These are phyloP conservation scores for Grus americana DNA, from an alignment of 2,113 vertebrate species.

Conservation along the genomic window DNA sequence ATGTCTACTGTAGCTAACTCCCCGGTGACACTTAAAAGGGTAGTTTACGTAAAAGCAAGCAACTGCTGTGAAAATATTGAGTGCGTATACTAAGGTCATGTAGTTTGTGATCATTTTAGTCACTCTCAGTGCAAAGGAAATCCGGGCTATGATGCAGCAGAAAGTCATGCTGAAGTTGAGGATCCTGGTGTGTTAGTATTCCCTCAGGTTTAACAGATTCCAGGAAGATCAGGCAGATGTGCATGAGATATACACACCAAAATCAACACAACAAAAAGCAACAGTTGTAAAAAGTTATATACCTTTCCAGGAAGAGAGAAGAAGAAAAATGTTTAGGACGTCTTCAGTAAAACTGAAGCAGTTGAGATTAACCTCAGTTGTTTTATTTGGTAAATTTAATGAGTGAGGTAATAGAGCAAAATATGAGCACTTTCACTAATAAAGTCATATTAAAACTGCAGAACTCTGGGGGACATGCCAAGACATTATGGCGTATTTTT, in stretches of 20 bases:
- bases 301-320: neutral
- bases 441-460: neutral
- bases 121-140: neutral
- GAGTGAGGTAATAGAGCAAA: neutral
- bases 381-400: neutral
- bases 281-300: neutral
- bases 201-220: constrained; percentile 8
- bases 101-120: neutral
- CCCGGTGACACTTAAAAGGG: neutral
- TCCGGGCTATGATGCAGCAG: neutral
- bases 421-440: neutral
- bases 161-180: neutral
- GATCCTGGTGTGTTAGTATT: neutral
- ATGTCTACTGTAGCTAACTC: neutral
- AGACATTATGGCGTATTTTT: neutral
- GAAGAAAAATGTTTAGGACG: neutral
- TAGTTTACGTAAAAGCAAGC: neutral
- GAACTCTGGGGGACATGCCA: neutral
- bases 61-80: neutral
- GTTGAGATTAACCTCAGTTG: neutral
- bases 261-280: neutral
- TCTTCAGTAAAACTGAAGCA: neutral
- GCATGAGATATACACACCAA: neutral
- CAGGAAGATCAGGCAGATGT: constrained; percentile 21
- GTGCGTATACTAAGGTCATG: neutral